phyloP scores from a whole-genome alignment of 2,113 vertebrate species.

The Oreochromis spilurus region DNA sequence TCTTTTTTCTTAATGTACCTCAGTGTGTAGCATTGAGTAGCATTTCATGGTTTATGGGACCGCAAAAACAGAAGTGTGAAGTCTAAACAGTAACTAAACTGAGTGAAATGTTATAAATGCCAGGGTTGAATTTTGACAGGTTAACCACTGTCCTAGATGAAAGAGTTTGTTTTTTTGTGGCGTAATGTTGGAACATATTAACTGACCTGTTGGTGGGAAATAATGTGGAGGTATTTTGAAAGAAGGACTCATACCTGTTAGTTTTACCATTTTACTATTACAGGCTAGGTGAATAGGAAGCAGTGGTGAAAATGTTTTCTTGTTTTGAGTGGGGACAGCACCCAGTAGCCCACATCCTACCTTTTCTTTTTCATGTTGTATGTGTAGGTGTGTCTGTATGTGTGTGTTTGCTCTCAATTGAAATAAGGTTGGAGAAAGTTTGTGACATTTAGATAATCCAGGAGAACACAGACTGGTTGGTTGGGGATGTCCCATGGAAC shows the following conservation, averaged over 20 bases:
- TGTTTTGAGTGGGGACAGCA: slow-evolving; percentile 36
- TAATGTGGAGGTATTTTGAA: neutral
- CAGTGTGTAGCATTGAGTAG: neutral
- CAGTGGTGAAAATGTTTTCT: neutral
- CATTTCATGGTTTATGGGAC: neutral
- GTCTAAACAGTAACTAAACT: neutral
- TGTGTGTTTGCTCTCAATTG: neutral
- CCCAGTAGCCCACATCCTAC: neutral
- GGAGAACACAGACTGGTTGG: slow-evolving; percentile 4
- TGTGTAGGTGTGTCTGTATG: neutral
- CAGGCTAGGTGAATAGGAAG: neutral
- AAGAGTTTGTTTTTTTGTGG: neutral
- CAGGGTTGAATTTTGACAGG: neutral
- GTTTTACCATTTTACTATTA: neutral
- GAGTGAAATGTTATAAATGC: neutral
- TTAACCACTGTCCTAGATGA: neutral
- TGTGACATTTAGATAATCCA: slow-evolving; percentile 35
- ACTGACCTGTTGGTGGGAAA: neutral
- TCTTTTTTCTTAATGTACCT: neutral
- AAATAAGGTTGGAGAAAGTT: slow-evolving; percentile 11
- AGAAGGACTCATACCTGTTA: neutral
- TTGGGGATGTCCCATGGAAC: slow-evolving; percentile 48
- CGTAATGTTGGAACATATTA: neutral
- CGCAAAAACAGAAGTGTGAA: neutral
- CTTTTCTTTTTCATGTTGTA: neutral